These are phyloP conservation scores for Tenrec ecaudatus DNA, from an alignment of 2,113 vertebrate genomes.

Conservation along the genomic window DNA sequence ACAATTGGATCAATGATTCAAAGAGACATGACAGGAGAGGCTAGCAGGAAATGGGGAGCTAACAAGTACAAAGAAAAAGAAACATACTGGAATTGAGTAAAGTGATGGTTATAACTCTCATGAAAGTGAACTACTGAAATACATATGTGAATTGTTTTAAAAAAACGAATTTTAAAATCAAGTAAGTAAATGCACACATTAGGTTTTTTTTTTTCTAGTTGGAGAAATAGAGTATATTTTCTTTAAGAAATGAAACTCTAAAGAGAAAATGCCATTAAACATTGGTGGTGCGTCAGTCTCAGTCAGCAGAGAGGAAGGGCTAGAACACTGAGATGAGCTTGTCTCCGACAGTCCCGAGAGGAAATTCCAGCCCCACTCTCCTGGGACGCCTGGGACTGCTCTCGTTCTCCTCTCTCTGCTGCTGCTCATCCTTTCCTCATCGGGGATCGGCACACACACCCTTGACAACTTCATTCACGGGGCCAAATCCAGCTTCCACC, in stretches of 20 bases:
- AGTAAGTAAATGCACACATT: too few species aligned
- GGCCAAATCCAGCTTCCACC: conserved; percentile 71
- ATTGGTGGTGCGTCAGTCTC: neutral
- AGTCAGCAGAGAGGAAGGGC: conserved; percentile 49
- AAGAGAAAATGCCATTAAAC: conserved; percentile 50
- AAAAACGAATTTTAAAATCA: too few species aligned
- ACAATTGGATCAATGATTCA: too few species aligned
- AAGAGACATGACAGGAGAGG: too few species aligned
- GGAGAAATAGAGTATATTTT: conserved; percentile 59
- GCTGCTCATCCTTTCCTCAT: conserved; percentile 16
- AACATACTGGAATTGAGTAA: too few species aligned
- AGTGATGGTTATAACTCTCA: too few species aligned
- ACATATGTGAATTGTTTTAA: too few species aligned
- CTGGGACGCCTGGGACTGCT: conserved; percentile 22
- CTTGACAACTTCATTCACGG: conserved; percentile 74
- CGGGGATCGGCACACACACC: conserved; percentile 12
- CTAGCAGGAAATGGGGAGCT: too few species aligned
- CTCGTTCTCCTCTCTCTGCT: conserved; percentile 31
- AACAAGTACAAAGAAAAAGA: too few species aligned
- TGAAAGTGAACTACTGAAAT: too few species aligned
- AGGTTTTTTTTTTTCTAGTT: conserved; percentile 17
- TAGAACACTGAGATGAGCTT: conserved; percentile 31
- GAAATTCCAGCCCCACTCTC: neutral
- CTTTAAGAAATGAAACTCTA: conserved; percentile 60
- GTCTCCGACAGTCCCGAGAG: conserved; percentile 21